These are phyloP conservation scores for Iselma pallidipennis DNA, from an alignment of 2,888 invertebrate species.

Conservation along the genomic window DNA sequence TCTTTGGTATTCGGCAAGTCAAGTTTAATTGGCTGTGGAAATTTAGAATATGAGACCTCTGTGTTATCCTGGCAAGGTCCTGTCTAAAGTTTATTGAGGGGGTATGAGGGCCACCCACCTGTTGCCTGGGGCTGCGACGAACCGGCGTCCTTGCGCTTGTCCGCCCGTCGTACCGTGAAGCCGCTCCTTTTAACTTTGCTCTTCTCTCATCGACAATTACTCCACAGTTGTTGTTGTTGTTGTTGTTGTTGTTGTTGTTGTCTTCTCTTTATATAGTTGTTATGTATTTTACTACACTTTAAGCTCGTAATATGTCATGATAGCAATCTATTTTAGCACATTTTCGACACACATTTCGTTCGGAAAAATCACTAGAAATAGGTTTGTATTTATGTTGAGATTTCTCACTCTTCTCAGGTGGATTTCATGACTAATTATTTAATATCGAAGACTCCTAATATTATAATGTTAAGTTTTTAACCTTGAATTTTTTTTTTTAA, in stretches of 20 bases:
- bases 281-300: constrained; percentile 7
- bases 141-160: constrained; percentile 38
- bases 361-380: background rate
- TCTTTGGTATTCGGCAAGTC: background rate
- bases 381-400: background rate
- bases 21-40: constrained; percentile 17
- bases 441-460: background rate
- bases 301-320: constrained; percentile 23
- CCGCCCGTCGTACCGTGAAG: constrained; percentile 39
- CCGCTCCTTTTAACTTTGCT: constrained; percentile 29
- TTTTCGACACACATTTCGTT: background rate
- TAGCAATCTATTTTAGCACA: constrained; percentile 14
- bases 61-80: constrained; percentile 28
- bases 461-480: background rate
- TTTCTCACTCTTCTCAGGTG: background rate
- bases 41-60: constrained; percentile 21
- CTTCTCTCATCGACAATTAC: constrained; percentile 27
- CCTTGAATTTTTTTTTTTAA: constrained; percentile 12
- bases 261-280: no score
- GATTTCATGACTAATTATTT: background rate
- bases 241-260: no score
- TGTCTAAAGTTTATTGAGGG: constrained; percentile 29
- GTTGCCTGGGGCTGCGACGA: constrained; percentile 40
- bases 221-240: constrained; percentile 1
- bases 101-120: constrained; percentile 47